A percentile compares a stretch with the other conserved stretches of the same genome.
Evolutionary conservation across 2,888 invertebrate species (phyloP).

Genomic region (Brachypalpus laphriformis): DNA sequence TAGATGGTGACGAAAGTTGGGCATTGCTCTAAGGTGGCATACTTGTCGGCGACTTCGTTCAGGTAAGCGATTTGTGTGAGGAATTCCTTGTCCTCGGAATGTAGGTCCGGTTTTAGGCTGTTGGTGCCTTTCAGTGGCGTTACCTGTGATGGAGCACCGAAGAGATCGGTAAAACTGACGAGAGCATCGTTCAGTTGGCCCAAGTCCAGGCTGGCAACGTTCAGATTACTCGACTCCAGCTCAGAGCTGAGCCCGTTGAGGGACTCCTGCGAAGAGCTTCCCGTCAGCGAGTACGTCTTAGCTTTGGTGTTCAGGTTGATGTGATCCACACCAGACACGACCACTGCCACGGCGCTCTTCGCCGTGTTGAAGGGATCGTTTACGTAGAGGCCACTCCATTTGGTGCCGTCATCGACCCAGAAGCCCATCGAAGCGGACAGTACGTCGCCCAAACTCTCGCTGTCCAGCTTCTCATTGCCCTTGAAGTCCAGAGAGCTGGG

Average conservation of each 20-base stretch:
- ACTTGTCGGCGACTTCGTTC: slow-evolving; percentile 77
- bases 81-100: slow-evolving; percentile 80
- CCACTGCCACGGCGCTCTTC: slow-evolving; percentile 88
- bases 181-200: slow-evolving; percentile 85
- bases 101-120: slow-evolving; percentile 78
- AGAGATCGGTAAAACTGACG: slow-evolving; percentile 75
- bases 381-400: slow-evolving; percentile 88
- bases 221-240: slow-evolving; percentile 85
- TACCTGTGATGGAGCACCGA: slow-evolving; percentile 76
- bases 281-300: slow-evolving; percentile 78
- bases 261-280: slow-evolving; percentile 77
- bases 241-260: slow-evolving; percentile 85
- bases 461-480: slow-evolving; percentile 85
- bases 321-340: slow-evolving; percentile 87
- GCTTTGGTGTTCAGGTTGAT: slow-evolving; percentile 76
- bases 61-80: slow-evolving; percentile 78
- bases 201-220: slow-evolving; percentile 86
- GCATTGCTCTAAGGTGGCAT: slow-evolving; percentile 76
- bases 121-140: slow-evolving; percentile 76
- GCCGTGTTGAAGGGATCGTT: slow-evolving; percentile 89
- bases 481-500: slow-evolving; percentile 88
- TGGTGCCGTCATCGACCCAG: slow-evolving; percentile 87
- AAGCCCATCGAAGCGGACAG: slow-evolving; percentile 89
- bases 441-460: slow-evolving; percentile 88
- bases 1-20: slow-evolving; percentile 78